A percentile compares a stretch with the other conserved stretches of the same genome.
Conservation (phyloP, 2,888 invertebrate species). For the Lepidonotus clava region DNA sequence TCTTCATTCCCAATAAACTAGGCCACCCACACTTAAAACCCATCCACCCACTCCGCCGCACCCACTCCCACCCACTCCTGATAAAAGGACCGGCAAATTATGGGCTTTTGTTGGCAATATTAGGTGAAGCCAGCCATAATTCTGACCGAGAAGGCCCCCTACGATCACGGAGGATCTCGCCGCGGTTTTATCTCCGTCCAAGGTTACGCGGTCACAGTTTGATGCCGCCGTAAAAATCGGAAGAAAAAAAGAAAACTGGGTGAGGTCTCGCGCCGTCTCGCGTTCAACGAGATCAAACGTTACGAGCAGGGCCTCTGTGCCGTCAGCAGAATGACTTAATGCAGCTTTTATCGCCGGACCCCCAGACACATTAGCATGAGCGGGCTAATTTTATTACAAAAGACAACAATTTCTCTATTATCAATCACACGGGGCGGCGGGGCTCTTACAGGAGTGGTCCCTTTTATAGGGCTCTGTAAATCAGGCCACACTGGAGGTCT, state of each 20-base stretch:
- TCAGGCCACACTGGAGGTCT: background rate
- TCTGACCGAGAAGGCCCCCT: background rate
- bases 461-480: background rate
- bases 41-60: no score
- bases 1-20: no score
- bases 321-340: slow-evolving; percentile 27
- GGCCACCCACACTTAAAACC: no score
- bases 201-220: slow-evolving; percentile 11
- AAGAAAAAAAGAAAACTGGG: background rate
- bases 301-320: background rate
- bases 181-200: background rate
- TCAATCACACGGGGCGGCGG: slow-evolving; percentile 35
- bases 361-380: slow-evolving; percentile 36
- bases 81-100: no score
- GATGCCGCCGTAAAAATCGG: background rate
- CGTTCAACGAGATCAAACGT: slow-evolving; percentile 32
- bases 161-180: background rate
- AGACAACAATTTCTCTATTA: slow-evolving; percentile 42
- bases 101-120: no score
- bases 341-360: background rate
- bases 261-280: background rate
- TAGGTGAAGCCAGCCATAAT: background rate
- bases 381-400: slow-evolving; percentile 45
- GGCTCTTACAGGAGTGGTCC: background rate
- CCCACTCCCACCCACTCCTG: no score